phyloP scores from a whole-genome alignment of 2,113 vertebrate species.

The Thamnaconus septentrionalis region DNA sequence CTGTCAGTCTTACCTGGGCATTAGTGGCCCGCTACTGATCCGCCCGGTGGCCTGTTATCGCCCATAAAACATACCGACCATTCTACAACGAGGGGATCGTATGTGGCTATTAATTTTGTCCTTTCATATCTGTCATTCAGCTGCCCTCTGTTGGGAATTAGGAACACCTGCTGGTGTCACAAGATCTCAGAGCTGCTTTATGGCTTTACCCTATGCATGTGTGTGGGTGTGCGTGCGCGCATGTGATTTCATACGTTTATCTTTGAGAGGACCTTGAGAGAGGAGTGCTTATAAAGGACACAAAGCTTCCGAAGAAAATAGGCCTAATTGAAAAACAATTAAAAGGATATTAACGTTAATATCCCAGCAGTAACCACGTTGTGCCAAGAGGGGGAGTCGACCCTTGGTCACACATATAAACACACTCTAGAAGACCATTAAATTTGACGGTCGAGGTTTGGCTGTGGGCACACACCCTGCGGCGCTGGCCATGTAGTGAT shows the following conservation, averaged over 20 bases:
- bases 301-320: too few relatives aligned
- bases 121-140: constrained; percentile 50
- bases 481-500: not conserved
- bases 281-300: too few relatives aligned
- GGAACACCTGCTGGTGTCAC: constrained; percentile 50
- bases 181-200: constrained; percentile 11
- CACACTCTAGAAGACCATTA: too few relatives aligned
- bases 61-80: constrained; percentile 21
- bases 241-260: not conserved
- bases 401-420: too few relatives aligned
- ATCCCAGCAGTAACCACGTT: too few relatives aligned
- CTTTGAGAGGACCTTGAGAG: constrained; percentile 19
- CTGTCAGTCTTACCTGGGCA: constrained; percentile 49
- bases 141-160: constrained; percentile 51
- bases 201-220: constrained; percentile 5
- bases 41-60: constrained; percentile 20
- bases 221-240: constrained; percentile 2
- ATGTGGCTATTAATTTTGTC: constrained; percentile 48
- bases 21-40: constrained; percentile 16
- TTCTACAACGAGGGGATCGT: constrained; percentile 34
- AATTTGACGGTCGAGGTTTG: too few relatives aligned
- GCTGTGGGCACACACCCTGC: not conserved
- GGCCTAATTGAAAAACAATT: too few relatives aligned
- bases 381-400: too few relatives aligned
- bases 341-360: too few relatives aligned